Evolutionary conservation across 1,140 invertebrate genomes (phyloP), one percentile per base, ranked within the genome.

Genomic region (Rhopalosiphum maidis): DNA sequence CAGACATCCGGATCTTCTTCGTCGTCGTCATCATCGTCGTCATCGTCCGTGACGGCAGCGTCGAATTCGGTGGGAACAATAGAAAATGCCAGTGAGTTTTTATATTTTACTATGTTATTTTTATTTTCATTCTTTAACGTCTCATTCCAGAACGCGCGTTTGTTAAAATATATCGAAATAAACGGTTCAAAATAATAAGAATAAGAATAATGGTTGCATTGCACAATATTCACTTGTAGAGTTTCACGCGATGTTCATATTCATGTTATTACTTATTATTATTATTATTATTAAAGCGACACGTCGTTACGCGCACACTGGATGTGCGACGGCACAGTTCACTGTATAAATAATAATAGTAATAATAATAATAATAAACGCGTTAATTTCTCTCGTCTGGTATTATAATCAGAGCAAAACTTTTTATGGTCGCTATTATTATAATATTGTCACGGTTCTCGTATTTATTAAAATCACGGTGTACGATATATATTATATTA

Each of bases 11-110:
- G 89, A 60, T 90, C 89, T 41, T n/a, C 89, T 30, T 90, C 89
- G 25, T 37, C 86, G 86, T 96, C 94, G 94, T 60, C 55, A 60
- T 96, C 95, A 94, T 95, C 96, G 85, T 94, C 91, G 68, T 96
- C 95, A 94, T 95, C 96, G 83, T 94, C 91, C 86, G 94, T 95
- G 85, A 90, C 94, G 43, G 43, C 94, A 2, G 35, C 93, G 21
- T 92, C 93, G 95, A 94, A 96, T 85, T 95, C 94, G 95, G 95
- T 95, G 96, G 95, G 95, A 96, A 23, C 96, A 98, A 2, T 94
- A 48, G 97, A 98, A 95, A 98, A 98, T 95, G 98, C 98, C 95
- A 98, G 98, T 98, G 96, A 98, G 97, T 97, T 60, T 41, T 51
- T n/a, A n/a, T 9, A 77, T 77, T 68, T n/a, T n/a, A 68, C 30